phyloP scores from a whole-genome alignment of 2,113 vertebrate genomes.

The Elanus axillaris region DNA sequence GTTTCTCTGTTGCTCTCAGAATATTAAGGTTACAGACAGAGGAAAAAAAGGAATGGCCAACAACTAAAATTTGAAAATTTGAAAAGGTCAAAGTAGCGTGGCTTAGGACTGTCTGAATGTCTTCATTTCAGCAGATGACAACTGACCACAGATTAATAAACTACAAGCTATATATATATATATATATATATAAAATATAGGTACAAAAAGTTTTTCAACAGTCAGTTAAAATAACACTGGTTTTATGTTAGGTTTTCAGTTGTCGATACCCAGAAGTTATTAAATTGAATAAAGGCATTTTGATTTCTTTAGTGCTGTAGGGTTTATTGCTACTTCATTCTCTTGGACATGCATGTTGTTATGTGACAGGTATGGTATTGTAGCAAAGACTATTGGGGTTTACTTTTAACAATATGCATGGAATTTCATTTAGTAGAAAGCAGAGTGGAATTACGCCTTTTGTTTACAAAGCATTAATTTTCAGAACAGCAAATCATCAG shows the following conservation, averaged over 20 bases:
- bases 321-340: not conserved
- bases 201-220: not conserved
- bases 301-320: not conserved
- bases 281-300: not conserved
- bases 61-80: slow-evolving; percentile 2
- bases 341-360: not conserved
- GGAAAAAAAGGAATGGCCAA: slow-evolving; percentile 4
- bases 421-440: not conserved
- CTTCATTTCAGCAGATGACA: slow-evolving; percentile 9
- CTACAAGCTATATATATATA: not conserved
- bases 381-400: not conserved
- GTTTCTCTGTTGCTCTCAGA: not conserved
- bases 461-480: not conserved
- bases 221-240: not conserved
- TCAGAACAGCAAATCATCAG: not conserved
- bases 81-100: slow-evolving; percentile 26
- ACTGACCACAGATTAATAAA: not conserved
- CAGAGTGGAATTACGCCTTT: not conserved
- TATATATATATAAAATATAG: not conserved
- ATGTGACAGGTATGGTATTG: not conserved
- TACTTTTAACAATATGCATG: not conserved
- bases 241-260: not conserved
- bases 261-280: not conserved
- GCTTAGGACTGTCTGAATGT: not conserved
- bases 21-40: not conserved